These are phyloP conservation scores for Spea bombifrons DNA, from an alignment of 2,113 vertebrate genomes.

Conservation along the genomic window DNA sequence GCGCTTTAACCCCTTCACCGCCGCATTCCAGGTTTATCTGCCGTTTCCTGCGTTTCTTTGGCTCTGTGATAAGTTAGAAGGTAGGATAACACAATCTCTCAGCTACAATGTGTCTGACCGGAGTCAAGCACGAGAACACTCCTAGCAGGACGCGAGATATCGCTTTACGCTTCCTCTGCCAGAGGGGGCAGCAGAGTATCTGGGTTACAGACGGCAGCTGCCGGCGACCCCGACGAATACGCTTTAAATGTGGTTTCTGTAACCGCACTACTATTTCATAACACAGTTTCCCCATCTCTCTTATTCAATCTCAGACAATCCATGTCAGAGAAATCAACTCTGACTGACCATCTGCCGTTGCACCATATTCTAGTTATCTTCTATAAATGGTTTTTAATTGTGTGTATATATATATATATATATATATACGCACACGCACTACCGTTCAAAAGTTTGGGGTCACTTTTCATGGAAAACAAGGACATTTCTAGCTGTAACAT, in stretches of 20 bases:
- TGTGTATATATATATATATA: no score
- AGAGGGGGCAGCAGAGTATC: slow-evolving; percentile 36
- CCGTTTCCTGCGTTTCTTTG: slow-evolving; percentile 28
- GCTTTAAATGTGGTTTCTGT: not conserved
- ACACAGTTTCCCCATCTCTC: not conserved
- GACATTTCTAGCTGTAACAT: no score
- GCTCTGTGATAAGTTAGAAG: slow-evolving; percentile 8
- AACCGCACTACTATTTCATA: not conserved
- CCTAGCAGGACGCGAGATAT: not conserved
- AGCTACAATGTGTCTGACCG: not conserved
- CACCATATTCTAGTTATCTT: no score
- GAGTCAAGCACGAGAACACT: not conserved
- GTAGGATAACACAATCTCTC: slow-evolving; percentile 4
- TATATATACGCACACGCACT: no score
- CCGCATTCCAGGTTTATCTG: slow-evolving; percentile 20
- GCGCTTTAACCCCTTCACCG: slow-evolving; percentile 14
- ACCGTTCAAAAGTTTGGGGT: no score
- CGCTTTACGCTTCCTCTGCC: not conserved
- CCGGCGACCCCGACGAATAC: not conserved
- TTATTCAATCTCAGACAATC: not conserved
- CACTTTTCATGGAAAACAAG: no score
- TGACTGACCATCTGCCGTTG: no score
- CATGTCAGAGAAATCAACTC: not conserved
- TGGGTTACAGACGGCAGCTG: not conserved
- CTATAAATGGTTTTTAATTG: no score